Base-by-base conservation (phyloP, 2,113 vertebrate species). In the Paratilapia polleni region DNA sequence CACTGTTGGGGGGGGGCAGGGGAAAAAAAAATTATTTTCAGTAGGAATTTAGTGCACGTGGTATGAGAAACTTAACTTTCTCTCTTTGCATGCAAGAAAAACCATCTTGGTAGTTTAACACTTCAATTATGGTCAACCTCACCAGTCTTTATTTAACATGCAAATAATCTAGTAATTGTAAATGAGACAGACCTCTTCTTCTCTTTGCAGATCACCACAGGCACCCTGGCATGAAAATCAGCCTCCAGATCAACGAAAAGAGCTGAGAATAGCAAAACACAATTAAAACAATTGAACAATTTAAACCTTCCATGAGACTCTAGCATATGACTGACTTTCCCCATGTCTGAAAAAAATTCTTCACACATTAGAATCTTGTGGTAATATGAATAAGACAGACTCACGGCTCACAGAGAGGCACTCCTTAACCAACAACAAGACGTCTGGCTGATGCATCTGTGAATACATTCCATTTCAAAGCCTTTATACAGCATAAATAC, bases 391-490 rank as follows among this genome's bases (percentile, higher is more conserved):
- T 19, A 86, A 78, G 36, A 81, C 58, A 59, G 63, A 96, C 98
- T 98, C 96, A 99, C 98, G 93, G 94, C 95, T 96, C 85, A 93
- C 96, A 78, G 96, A 96, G 63, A 99, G 97, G 88, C 94, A 96
- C 92, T 99, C 97, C 94, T 98, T 97, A 84, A 98, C 97, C 92
- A 97, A 88, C 94, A 98, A 93, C 66, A 99, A 96, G 91, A 99
- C 97, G 76, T 98, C 98, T 90, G 98, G 98, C 88, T 99, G 97
- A 95, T 96, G 94, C 97, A 98, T 97, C 98, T 99, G 96, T 91
- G 95, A 95, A 95, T 80, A 96, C 91, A 94, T 78, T 91, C 81
- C 79, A 90, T 84, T 87, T 92, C 54, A 92, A 90, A 94, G 89
- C 63, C 89, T 80, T 93, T 64, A 92, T 83, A 81, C 54, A 90